phyloP scores from a whole-genome alignment of 2,113 vertebrate genomes.

The Ahaetulla prasina region DNA sequence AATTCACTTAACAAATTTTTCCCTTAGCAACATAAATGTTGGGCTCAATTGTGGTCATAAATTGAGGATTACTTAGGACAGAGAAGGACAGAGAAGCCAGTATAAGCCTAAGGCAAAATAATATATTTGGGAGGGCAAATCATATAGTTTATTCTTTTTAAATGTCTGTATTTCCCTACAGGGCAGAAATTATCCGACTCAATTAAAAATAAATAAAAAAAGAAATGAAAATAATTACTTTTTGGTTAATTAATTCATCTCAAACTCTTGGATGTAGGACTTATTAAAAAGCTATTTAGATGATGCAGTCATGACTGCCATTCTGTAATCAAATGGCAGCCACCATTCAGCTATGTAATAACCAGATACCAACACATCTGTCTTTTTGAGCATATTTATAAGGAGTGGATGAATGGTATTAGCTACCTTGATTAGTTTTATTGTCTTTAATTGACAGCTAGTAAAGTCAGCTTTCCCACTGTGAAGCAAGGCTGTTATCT shows the following conservation, averaged over 20 bases:
- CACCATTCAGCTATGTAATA: constrained; percentile 23
- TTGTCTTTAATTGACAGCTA: constrained; percentile 13
- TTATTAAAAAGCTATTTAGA: constrained; percentile 50
- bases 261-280: constrained; percentile 32
- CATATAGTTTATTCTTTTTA: neutral
- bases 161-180: neutral
- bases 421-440: constrained; percentile 36
- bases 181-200: neutral
- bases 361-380: neutral
- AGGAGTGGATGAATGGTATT: neutral
- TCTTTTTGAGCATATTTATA: constrained; percentile 18
- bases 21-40: neutral
- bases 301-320: constrained; percentile 25
- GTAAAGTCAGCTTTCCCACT: neutral
- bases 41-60: neutral
- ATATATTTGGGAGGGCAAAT: neutral
- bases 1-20: neutral
- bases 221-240: constrained; percentile 6
- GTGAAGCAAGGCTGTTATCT: neutral
- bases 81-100: neutral
- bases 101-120: neutral
- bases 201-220: neutral
- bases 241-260: constrained; percentile 48
- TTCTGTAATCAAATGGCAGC: constrained; percentile 43
- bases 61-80: neutral